phyloP scores from a whole-genome alignment of 2,888 invertebrate genomes.

The Opisthograptis luteolata region DNA sequence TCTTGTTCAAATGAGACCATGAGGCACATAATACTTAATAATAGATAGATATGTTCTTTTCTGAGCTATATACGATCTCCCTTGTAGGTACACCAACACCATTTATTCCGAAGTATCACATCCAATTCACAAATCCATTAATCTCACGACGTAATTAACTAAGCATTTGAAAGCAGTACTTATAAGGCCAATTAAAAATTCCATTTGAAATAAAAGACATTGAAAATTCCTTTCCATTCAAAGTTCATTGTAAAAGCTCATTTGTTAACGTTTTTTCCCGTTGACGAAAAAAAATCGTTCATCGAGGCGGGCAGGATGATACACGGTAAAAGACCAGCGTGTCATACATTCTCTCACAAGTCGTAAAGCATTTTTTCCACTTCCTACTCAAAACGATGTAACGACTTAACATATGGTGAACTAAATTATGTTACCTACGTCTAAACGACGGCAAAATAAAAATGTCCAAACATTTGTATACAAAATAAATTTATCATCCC shows the following conservation, averaged over 20 bases:
- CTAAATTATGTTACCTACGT: conserved; percentile 83
- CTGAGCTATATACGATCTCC: too few species aligned
- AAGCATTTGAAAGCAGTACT: too few species aligned
- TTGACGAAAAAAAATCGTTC: conserved; percentile 52
- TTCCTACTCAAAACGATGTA: conserved; percentile 77
- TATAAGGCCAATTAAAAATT: too few species aligned
- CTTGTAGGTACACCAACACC: too few species aligned
- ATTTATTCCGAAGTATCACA: too few species aligned
- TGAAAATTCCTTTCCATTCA: conserved; percentile 51
- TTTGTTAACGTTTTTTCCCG: conserved; percentile 56
- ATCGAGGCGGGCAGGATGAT: conserved; percentile 55
- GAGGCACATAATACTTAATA: too few species aligned
- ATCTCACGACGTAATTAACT: too few species aligned
- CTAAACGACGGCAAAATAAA: conserved; percentile 82
- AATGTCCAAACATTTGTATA: conserved; percentile 85
- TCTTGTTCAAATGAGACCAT: too few species aligned
- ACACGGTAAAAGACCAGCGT: conserved; percentile 63
- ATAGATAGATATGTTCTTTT: too few species aligned
- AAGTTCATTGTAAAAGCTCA: conserved; percentile 49
- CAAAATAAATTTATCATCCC: conserved; percentile 84
- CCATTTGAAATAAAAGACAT: neutral
- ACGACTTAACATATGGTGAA: conserved; percentile 80
- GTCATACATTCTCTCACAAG: conserved; percentile 75
- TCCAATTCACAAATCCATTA: too few species aligned
- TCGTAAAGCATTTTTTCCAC: conserved; percentile 81